These are phyloP conservation scores for Teleogryllus oceanicus DNA, from an alignment of 2,888 invertebrate species.

Conservation along the genomic window DNA sequence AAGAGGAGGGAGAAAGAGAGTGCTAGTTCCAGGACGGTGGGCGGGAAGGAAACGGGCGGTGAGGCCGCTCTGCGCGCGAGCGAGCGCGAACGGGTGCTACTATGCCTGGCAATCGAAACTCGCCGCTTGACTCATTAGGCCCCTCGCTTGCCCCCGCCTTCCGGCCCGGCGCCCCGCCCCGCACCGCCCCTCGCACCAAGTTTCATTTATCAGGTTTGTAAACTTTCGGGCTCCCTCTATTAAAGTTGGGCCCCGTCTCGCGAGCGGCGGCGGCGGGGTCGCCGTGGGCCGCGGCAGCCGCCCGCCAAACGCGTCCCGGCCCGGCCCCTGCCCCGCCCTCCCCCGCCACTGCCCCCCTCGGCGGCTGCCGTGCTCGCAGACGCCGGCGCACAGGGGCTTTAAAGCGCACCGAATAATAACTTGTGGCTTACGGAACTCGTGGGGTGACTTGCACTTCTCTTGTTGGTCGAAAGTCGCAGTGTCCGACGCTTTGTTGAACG, in stretches of 20 bases:
- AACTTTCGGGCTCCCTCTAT: conserved; percentile 7
- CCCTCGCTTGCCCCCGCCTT: conserved; percentile 18
- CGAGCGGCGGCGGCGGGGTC: background rate
- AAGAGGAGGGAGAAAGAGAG: too few relatives aligned
- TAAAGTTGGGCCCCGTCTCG: background rate
- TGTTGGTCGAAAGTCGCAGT: too few relatives aligned
- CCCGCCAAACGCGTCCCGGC: background rate
- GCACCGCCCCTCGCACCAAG: background rate
- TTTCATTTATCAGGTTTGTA: conserved; percentile 18
- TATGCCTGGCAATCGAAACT: background rate
- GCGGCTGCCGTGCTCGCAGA: background rate
- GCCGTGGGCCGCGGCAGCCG: background rate
- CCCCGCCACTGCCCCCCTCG: background rate
- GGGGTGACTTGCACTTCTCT: too few relatives aligned
- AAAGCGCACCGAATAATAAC: too few relatives aligned
- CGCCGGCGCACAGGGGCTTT: too few relatives aligned
- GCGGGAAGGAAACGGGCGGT: too few relatives aligned
- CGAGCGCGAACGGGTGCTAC: background rate
- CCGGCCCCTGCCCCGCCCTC: background rate
- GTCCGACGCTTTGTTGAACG: too few relatives aligned
- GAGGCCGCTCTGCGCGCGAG: background rate
- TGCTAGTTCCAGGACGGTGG: too few relatives aligned
- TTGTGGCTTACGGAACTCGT: too few relatives aligned
- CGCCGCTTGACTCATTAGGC: conserved; percentile 9
- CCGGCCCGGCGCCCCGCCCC: background rate